A percentile compares a stretch with the other conserved stretches of the same genome.
Conservation (phyloP, 2,797 vertebrate species). For the Paratrypauchen microcephalus region DNA sequence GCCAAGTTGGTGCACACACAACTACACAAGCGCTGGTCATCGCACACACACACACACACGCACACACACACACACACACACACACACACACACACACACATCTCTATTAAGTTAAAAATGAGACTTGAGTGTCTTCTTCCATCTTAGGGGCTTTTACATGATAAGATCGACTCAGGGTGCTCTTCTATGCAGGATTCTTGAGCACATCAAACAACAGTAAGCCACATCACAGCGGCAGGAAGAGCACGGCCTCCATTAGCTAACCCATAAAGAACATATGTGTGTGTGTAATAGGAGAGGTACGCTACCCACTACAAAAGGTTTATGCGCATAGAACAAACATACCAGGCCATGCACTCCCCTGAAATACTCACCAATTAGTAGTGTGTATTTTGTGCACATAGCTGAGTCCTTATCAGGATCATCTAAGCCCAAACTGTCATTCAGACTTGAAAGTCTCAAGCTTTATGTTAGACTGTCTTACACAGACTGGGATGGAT, state of each 20-base stretch:
- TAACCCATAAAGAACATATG: conserved; percentile 75
- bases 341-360: conserved; percentile 46
- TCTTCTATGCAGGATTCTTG: conserved; percentile 72
- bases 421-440: conserved; percentile 45
- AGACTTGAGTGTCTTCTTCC: conserved; percentile 70
- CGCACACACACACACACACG: conserved; percentile 17
- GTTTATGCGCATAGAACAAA: conserved; percentile 60
- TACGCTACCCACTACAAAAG: conserved; percentile 62
- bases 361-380: conserved; percentile 33
- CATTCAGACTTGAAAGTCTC: conserved; percentile 39
- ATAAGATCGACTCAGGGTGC: conserved; percentile 73
- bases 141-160: conserved; percentile 71
- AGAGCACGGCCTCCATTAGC: conserved; percentile 75
- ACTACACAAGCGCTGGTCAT: conserved; percentile 16
- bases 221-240: conserved; percentile 77
- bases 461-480: conserved; percentile 27
- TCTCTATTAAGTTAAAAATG: conserved; percentile 73
- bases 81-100: conserved; percentile 25
- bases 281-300: conserved; percentile 74
- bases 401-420: conserved; percentile 38
- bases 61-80: conserved; percentile 24
- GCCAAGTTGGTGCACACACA: conserved; percentile 48
- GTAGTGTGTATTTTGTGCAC: conserved; percentile 19
- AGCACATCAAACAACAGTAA: conserved; percentile 75
- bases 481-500: conserved; percentile 18